These are phyloP conservation scores for Hippasteria phrygiana DNA, from an alignment of 53 echinoderm and acorn worm species.

Conservation along the genomic window DNA sequence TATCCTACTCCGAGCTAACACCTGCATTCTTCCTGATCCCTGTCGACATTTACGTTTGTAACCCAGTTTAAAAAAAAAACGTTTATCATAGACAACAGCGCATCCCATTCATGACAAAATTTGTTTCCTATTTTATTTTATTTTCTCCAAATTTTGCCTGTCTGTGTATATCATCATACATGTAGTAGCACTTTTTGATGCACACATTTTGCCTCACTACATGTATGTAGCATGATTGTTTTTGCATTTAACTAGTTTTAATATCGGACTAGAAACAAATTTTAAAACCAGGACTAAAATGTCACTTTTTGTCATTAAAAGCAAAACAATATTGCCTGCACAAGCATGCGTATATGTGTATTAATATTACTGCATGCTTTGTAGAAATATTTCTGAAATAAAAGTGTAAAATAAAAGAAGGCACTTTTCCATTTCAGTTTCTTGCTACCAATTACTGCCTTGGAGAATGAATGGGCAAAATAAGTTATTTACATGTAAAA, in stretches of 20 bases:
- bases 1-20: constrained; percentile 57
- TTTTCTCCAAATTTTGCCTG: constrained; percentile 61
- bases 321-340: not conserved
- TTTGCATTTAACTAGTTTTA: not conserved
- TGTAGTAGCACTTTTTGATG: constrained; percentile 23
- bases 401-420: not conserved
- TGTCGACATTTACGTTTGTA: constrained; percentile 21
- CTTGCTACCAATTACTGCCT: not conserved
- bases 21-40: constrained; percentile 53
- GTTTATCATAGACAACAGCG: not conserved
- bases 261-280: not conserved
- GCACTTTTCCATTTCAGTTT: no score
- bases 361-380: not conserved
- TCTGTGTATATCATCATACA: constrained; percentile 44
- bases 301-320: not conserved
- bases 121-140: constrained; percentile 26
- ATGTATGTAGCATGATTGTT: not conserved
- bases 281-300: not conserved
- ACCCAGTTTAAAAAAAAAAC: not conserved
- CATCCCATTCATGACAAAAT: constrained; percentile 28
- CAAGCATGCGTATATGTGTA: constrained; percentile 18
- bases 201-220: not conserved
- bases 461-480: no score
- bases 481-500: no score
- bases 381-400: not conserved